Evolutionary conservation across 1,140 invertebrate genomes (phyloP).

Genomic region (Meteorus sp.): DNA sequence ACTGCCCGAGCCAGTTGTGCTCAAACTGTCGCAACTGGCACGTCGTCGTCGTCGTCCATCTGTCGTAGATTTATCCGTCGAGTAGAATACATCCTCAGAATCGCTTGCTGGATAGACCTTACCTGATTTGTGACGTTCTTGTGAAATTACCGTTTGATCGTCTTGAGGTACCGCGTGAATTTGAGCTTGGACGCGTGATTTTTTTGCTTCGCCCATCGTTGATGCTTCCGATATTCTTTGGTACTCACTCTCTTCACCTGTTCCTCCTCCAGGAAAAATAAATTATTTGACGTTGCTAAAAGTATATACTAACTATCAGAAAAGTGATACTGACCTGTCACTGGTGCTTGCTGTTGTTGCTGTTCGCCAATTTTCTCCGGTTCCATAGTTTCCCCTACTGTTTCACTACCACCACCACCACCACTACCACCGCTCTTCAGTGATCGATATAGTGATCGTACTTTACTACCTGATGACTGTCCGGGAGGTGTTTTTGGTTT

Average conservation of each 20-base stretch:
- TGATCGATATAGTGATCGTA: conserved; percentile 50
- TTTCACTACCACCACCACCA: conserved; percentile 15
- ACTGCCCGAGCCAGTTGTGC: conserved; percentile 55
- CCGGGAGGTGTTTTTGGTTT: conserved; percentile 59
- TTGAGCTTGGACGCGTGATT: conserved; percentile 60
- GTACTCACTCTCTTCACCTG: conserved; percentile 63
- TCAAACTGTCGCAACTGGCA: conserved; percentile 53
- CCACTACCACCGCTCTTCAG: conserved; percentile 37
- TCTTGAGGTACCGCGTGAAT: conserved; percentile 58
- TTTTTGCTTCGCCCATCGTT: conserved; percentile 51
- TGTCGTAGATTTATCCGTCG: conserved; percentile 37
- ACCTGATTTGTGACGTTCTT: conserved; percentile 34
- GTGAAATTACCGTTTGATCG: conserved; percentile 31
- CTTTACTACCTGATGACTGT: conserved; percentile 49
- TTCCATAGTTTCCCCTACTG: no score
- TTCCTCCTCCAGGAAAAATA: conserved; percentile 18
- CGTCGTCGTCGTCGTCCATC: conserved; percentile 45
- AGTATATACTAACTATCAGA: no score
- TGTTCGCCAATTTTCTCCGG: conserved; percentile 39
- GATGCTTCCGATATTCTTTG: conserved; percentile 65
- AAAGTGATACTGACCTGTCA: conserved; percentile 33
- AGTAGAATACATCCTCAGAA: conserved; percentile 66
- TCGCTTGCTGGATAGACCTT: conserved; percentile 66
- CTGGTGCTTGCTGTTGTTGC: conserved; percentile 34
- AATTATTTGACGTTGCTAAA: no score